A percentile compares a stretch with the other conserved stretches of the same genome.
phyloP scores from a whole-genome alignment of 2,797 vertebrate genomes.

The Limnodromus scolopaceus region DNA sequence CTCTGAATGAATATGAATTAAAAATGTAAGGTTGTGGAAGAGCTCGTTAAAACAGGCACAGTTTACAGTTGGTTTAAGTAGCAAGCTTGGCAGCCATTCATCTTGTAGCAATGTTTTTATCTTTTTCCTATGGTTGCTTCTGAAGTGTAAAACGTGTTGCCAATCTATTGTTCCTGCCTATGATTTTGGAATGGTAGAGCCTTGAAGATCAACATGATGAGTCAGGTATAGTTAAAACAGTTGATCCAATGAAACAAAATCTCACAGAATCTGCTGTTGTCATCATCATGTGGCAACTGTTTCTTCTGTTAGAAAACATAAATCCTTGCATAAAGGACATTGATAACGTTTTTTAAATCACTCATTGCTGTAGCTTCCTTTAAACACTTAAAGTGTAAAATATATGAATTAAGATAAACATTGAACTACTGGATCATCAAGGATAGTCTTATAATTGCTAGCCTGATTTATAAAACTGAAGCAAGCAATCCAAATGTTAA shows the following conservation, averaged over 20 bases:
- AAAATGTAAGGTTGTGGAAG: neutral
- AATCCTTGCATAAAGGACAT: neutral
- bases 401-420: neutral
- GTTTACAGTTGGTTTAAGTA: neutral
- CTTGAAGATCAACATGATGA: neutral
- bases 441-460: constrained; percentile 6
- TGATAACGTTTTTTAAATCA: neutral
- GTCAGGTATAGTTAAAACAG: neutral
- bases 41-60: neutral
- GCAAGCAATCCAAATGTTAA: constrained; percentile 34
- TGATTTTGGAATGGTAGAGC: neutral
- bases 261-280: neutral
- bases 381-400: neutral
- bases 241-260: neutral
- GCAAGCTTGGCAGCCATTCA: neutral
- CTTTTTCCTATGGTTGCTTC: neutral
- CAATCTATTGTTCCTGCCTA: neutral
- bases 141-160: neutral
- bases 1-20: neutral
- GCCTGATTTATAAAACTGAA: constrained; percentile 42
- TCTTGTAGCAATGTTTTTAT: neutral
- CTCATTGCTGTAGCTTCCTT: neutral
- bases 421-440: neutral
- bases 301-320: neutral
- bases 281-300: neutral